Evolutionary conservation across 2,888 invertebrate genomes (phyloP).

Genomic region (Eristalinus aeneus): DNA sequence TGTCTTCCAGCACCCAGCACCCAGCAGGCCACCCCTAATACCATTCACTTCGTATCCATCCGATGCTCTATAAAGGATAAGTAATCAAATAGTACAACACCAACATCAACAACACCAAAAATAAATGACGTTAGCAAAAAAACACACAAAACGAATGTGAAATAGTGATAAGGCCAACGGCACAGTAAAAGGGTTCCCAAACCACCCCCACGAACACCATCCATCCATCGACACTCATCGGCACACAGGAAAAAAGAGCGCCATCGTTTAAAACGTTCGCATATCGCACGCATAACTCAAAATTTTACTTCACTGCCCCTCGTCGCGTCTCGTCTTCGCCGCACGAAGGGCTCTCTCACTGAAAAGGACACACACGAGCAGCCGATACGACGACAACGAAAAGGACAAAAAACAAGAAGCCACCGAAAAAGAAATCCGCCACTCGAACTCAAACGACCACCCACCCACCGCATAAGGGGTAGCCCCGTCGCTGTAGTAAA

Average conservation of each 20-base stretch:
- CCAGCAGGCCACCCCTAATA: slow-evolving; percentile 22
- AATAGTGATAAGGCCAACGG: slow-evolving; percentile 67
- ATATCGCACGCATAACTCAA: slow-evolving; percentile 71
- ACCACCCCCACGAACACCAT: slow-evolving; percentile 12
- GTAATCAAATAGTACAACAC: slow-evolving; percentile 69
- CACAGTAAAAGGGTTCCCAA: slow-evolving; percentile 55
- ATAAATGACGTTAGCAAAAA: slow-evolving; percentile 62
- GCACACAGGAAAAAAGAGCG: slow-evolving; percentile 20
- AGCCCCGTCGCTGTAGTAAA: slow-evolving; percentile 12
- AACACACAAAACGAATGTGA: slow-evolving; percentile 48
- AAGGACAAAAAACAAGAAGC: slow-evolving; percentile 47
- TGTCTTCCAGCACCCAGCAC: slow-evolving; percentile 26
- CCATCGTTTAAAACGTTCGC: slow-evolving; percentile 69
- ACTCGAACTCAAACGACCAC: background rate
- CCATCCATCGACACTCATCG: background rate
- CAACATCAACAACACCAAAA: slow-evolving; percentile 63
- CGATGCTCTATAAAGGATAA: slow-evolving; percentile 50
- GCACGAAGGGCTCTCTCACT: slow-evolving; percentile 7
- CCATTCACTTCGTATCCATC: slow-evolving; percentile 6
- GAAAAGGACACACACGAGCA: slow-evolving; percentile 32
- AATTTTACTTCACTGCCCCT: slow-evolving; percentile 50
- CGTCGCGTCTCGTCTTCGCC: background rate
- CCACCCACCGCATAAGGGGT: slow-evolving; percentile 27
- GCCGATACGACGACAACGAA: slow-evolving; percentile 13
- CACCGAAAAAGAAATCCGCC: slow-evolving; percentile 49